Evolutionary conservation across 2,113 vertebrate species (phyloP), one percentile per base, ranked within the genome.

Genomic region (Cyanistes caeruleus): DNA sequence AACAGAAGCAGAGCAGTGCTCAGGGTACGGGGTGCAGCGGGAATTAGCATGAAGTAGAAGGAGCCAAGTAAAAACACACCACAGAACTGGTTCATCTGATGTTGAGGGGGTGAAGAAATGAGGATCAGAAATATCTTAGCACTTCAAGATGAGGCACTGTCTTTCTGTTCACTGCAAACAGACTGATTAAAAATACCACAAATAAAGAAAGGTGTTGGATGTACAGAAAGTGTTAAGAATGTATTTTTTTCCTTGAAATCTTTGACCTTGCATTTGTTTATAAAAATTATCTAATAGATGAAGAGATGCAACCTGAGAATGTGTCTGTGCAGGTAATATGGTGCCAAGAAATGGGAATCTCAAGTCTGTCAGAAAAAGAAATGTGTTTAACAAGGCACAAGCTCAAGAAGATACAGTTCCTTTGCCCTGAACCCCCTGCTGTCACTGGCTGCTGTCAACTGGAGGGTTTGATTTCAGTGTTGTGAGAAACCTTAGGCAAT

Each of bases 401-500:
- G 27, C 75, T 80, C 5, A 4, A 65, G 82, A 82, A 83, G 82
- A 59, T 46, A 6, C 23, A 70, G 49, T 60, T 68, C 56, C 48
- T 67, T 68, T 16, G 3, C 84, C 87, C 84, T 56, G 93, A 94
- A 43, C 46, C 53, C 79, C 83, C 44, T 52, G 58, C 43, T 65
- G 93, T 41, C 28, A 59, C 60, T 82, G 73, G 72, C 80, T 82
- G 76, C 55, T 84, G 90, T 92, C 94, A 87, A 52, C 89, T 15
- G 8, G 59, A 92, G 83, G 75, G 75, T 74, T 96, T 97, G 89
- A 65, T 97, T 98, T 98, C 84, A 84, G 11, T 87, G 96, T 84
- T 96, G 87, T 73, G 59, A 93, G 82, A 89, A 93, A 93, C 88
- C 90, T 91, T 69, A 89, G 86, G 90, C 92, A 67, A 88, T 86